Evolutionary conservation across 2,888 invertebrate species (phyloP), one percentile per base, ranked within the genome.

Genomic region (Scaptomyza caliginosa): DNA sequence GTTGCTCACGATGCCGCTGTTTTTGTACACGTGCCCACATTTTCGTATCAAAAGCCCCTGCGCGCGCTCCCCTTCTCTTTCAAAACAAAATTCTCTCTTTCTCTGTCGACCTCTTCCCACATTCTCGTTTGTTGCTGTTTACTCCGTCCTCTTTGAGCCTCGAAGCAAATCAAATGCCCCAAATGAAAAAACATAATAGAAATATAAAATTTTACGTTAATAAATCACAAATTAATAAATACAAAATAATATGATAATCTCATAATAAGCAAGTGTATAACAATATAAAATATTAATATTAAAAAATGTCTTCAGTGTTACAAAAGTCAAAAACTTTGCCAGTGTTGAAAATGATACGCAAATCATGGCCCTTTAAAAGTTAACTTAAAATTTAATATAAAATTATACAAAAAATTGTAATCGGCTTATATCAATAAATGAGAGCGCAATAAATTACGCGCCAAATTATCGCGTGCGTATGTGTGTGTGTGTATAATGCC

Each of bases 11-110:
- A 60, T 60, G 58, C 39, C 50, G 62, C 19, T 58, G n/a, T 57
- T 55, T 62, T 75, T 85, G 78, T 59, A 75, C 77, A 86, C 85
- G 80, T 78, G 77, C 74, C 67, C 77, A 49, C 19, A 54, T 46
- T 42, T 46, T 52, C 48, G 36, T 48, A 43, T 17, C 38, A 40
- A 17, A 30, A 42, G 52, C 62, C 65, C 58, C 58, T 65, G 68
- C 46, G 65, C 55, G 69, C 67, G 67, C 57, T 59, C 60, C 49
- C 54, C 45, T 39, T 43, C 43, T 55, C 32, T 10, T 4, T 36
- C 23, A 21, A n/a, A 30, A n/a, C 21, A 3, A 13, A 28, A 57
- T 42, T 51, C 42, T 32, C 46, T 50, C 56, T 48, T 21, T 49
- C 39, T 39, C 50, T 56, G 23, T 65, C 42, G 34, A 19, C 52